Evolutionary conservation across 2,888 invertebrate species (phyloP).

Genomic region (Belgica antarctica): DNA sequence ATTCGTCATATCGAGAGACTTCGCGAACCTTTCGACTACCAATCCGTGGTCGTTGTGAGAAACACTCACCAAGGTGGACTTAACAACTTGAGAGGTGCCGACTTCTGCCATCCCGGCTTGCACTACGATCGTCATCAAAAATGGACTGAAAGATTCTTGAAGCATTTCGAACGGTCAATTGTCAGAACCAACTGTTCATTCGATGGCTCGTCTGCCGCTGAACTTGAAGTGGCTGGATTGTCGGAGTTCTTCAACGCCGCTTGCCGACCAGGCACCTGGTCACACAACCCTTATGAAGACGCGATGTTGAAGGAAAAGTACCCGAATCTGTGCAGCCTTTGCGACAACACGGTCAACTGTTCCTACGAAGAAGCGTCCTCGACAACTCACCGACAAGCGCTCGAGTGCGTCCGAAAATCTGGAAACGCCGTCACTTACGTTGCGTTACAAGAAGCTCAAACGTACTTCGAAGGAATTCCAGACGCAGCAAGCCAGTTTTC

Average conservation of each 20-base stretch:
- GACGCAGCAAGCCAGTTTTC: constrained; percentile 46
- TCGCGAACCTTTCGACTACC: constrained; percentile 58
- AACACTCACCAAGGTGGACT: constrained; percentile 56
- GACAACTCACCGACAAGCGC: constrained; percentile 57
- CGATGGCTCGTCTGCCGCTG: constrained; percentile 55
- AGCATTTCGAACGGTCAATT: constrained; percentile 59
- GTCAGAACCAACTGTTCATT: constrained; percentile 49
- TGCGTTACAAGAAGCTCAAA: constrained; percentile 52
- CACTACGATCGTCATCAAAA: constrained; percentile 51
- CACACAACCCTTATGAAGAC: constrained; percentile 58
- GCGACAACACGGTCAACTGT: constrained; percentile 55
- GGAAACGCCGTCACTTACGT: constrained; percentile 61
- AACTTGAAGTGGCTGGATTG: constrained; percentile 63
- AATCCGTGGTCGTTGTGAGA: constrained; percentile 62
- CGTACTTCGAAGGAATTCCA: constrained; percentile 49
- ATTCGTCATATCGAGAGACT: constrained; percentile 53
- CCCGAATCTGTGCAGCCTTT: constrained; percentile 61
- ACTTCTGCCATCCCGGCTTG: constrained; percentile 67
- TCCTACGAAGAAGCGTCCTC: constrained; percentile 48
- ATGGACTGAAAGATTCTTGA: constrained; percentile 63
- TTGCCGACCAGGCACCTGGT: constrained; percentile 74
- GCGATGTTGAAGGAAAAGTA: constrained; percentile 58
- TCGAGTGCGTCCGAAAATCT: constrained; percentile 57
- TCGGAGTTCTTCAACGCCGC: constrained; percentile 64
- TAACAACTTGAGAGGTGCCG: constrained; percentile 56